Percentiles rank a stretch among this genome's conserved stretches.
phyloP scores from a whole-genome alignment of 2,113 vertebrate species.

The Prunella fulvescens region DNA sequence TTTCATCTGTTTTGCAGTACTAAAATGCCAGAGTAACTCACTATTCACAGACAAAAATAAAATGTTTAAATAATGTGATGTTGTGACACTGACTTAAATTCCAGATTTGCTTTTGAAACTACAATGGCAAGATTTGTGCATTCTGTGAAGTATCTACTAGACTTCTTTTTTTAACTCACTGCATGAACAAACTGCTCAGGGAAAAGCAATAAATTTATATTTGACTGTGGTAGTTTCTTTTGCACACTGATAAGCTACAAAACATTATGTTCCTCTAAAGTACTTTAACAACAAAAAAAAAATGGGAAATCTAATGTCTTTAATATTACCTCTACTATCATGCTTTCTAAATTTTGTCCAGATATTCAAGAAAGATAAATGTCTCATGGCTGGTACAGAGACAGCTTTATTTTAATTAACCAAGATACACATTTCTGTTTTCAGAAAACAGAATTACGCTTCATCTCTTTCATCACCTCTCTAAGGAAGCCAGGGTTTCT shows the following conservation, averaged over 20 bases:
- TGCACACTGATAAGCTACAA: neutral
- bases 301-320: neutral
- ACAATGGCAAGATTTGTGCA: neutral
- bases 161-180: neutral
- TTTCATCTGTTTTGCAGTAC: constrained; percentile 50
- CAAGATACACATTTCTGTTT: neutral
- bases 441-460: neutral
- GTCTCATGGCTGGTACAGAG: neutral
- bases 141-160: neutral
- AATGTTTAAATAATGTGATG: constrained; percentile 58
- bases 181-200: neutral
- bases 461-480: neutral
- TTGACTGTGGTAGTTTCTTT: neutral
- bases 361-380: neutral
- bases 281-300: neutral
- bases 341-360: neutral
- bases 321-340: neutral
- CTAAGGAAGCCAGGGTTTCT: neutral
- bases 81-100: neutral
- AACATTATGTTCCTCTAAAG: neutral
- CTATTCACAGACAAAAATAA: constrained; percentile 58
- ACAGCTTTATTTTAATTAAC: neutral
- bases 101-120: neutral
- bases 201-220: neutral
- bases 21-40: constrained; percentile 31